Base-by-base conservation (phyloP, 2,888 invertebrate species). In the Xestia c-nigrum region DNA sequence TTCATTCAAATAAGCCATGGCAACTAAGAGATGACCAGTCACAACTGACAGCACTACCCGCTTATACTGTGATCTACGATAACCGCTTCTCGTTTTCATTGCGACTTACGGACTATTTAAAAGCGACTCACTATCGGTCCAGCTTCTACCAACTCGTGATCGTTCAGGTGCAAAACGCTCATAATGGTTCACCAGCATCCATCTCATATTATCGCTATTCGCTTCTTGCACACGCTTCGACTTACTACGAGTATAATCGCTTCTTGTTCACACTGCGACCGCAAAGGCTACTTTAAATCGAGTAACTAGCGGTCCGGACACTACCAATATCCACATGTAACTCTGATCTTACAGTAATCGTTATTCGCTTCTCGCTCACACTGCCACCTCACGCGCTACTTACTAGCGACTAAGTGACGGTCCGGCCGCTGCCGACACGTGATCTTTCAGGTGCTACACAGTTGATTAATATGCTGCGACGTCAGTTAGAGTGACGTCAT, bases 401-500 rank as follows among this genome's bases (percentile, higher is more conserved):
- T 89, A 90, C 85, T 88, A 87, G 88, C 92, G 89, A 93, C 93
- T 94, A 94, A 94, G 92, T 93, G 94, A 92, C 91, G 92, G 92
- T 91, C 92, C 91, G 90, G 87, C 85, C 90, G 89, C 83, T 82
- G 86, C 85, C 87, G 92, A 92, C 94, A 90, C 91, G 92, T 93
- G 93, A 95, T 94, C 94, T 94, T 94, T 95, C 94, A 95, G 94
- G 92, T 94, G 93, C 86, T 92, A 88, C 87, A 87, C 86, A 88
- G 87, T 89, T 93, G 93, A 94, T 94, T 94, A 93, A 94, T 94
- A 91, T 88, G 87, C 74, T 86, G 86, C 90, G 91, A 89, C 90
- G 91, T 92, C 92, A 94, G 92, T 91, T 91, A 92, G 93, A 91
- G 91, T 92, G 90, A 88, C 87, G 87, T 87, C 88, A 87, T 76